A percentile compares a stretch with the other conserved stretches of the same genome.
These are phyloP conservation scores for Propithecus coquereli DNA, from an alignment of 2,113 vertebrate genomes.

Conservation along the genomic window DNA sequence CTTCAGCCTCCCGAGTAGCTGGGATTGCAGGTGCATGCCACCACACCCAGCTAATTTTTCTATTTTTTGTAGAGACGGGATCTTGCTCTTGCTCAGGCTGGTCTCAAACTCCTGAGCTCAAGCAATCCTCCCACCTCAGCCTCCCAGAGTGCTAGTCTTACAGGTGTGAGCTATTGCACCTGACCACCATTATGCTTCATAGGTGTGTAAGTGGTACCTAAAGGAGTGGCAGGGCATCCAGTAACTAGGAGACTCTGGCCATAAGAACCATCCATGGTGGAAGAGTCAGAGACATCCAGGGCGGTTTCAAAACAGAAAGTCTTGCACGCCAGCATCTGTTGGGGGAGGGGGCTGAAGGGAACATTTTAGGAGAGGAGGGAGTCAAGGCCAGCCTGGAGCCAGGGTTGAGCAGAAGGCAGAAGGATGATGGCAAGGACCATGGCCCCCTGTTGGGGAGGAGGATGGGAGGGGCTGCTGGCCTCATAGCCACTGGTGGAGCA, in stretches of 20 bases:
- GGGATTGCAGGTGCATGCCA: too few relatives aligned
- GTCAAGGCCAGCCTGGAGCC: neutral
- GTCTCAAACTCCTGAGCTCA: too few relatives aligned
- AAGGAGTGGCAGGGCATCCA: neutral
- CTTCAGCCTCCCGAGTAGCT: too few relatives aligned
- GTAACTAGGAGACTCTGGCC: neutral
- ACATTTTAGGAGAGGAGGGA: neutral
- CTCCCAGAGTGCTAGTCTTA: too few relatives aligned
- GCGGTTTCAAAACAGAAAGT: neutral
- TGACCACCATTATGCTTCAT: neutral
- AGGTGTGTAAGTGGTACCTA: neutral
- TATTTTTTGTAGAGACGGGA: too few relatives aligned
- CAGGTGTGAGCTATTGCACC: too few relatives aligned
- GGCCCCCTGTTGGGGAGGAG: neutral
- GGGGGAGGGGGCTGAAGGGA: neutral
- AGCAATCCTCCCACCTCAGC: too few relatives aligned
- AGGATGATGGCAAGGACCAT: neutral
- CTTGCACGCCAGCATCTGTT: neutral
- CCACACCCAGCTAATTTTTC: too few relatives aligned
- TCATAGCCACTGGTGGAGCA: neutral
- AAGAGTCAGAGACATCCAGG: neutral
- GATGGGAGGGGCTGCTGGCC: neutral
- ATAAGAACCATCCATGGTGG: neutral
- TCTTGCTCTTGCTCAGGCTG: too few relatives aligned
- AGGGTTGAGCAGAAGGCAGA: neutral